phyloP scores from a whole-genome alignment of 2,797 vertebrate species.

The Manis javanica region DNA sequence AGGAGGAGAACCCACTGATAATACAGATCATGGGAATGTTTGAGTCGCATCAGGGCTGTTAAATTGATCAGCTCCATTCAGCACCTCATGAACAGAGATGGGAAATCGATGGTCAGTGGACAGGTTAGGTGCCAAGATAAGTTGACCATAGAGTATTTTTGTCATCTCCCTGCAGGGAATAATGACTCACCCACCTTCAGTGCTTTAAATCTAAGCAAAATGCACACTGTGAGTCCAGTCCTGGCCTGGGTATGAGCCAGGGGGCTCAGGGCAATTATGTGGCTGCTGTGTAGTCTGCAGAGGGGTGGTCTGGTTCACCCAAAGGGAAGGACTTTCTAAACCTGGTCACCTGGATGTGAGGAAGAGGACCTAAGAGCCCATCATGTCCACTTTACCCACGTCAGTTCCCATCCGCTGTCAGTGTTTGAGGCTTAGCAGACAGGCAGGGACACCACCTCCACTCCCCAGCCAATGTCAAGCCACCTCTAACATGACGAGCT shows the following conservation, averaged over 20 bases:
- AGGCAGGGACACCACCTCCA: slow-evolving; percentile 67
- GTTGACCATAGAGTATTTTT: slow-evolving; percentile 68
- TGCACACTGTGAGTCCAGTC: slow-evolving; percentile 43
- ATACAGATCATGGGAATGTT: slow-evolving; percentile 79
- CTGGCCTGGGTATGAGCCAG: neutral
- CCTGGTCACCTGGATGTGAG: rapidly evolving
- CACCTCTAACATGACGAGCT: slow-evolving; percentile 71
- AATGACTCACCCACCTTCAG: slow-evolving; percentile 66
- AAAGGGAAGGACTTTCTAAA: neutral
- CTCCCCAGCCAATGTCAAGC: slow-evolving; percentile 74
- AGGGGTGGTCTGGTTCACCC: neutral
- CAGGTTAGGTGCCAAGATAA: slow-evolving; percentile 77
- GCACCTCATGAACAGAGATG: slow-evolving; percentile 76
- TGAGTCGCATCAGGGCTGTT: slow-evolving; percentile 75
- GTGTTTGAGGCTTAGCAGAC: slow-evolving; percentile 38
- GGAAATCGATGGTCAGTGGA: slow-evolving; percentile 82
- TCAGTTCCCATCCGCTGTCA: slow-evolving; percentile 39
- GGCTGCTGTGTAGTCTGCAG: rapidly evolving
- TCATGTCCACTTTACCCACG: neutral
- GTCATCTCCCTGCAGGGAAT: slow-evolving; percentile 79
- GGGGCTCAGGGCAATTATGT: neutral
- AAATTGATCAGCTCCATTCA: slow-evolving; percentile 81
- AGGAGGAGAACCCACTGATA: slow-evolving; percentile 64
- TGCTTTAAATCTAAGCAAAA: slow-evolving; percentile 65
- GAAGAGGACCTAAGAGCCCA: rapidly evolving